phyloP scores from a whole-genome alignment of 2,113 vertebrate genomes.

The Leptobrachium ailaonicum region DNA sequence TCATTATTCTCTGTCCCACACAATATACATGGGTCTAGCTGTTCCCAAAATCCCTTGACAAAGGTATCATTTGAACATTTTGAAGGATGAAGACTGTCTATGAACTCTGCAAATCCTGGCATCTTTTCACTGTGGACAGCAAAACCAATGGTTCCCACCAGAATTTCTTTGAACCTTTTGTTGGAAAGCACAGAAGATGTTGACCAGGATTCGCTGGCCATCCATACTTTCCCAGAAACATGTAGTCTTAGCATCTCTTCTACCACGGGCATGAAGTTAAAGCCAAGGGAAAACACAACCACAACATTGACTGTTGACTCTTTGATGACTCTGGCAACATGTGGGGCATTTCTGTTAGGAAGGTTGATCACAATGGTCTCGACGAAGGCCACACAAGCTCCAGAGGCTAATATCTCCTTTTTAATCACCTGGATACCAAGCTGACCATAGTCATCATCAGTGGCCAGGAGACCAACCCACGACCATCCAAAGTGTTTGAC shows the following conservation, averaged over 20 bases:
- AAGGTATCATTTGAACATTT: background rate
- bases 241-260: constrained; percentile 25
- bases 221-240: background rate
- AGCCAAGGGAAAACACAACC: background rate
- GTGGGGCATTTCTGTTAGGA: background rate
- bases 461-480: constrained; percentile 16
- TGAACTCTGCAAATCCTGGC: constrained; percentile 35
- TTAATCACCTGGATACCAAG: constrained; percentile 12
- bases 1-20: background rate
- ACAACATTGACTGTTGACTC: constrained; percentile 17
- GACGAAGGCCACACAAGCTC: constrained; percentile 36
- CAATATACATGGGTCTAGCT: constrained; percentile 18
- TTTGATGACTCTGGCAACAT: constrained; percentile 1
- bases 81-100: constrained; percentile 8
- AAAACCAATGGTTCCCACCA: constrained; percentile 25
- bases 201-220: constrained; percentile 40
- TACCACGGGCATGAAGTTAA: background rate
- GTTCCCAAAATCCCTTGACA: constrained; percentile 44
- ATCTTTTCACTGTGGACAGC: constrained; percentile 27
- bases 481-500: constrained; percentile 37
- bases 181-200: constrained; percentile 1
- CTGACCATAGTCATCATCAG: constrained; percentile 23
- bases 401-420: constrained; percentile 10
- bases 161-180: constrained; percentile 1
- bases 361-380: background rate